A percentile compares a stretch with the other conserved stretches of the same genome.
These are phyloP conservation scores for Callocephalon fimbriatum DNA, from an alignment of 2,113 vertebrate genomes.

Conservation along the genomic window DNA sequence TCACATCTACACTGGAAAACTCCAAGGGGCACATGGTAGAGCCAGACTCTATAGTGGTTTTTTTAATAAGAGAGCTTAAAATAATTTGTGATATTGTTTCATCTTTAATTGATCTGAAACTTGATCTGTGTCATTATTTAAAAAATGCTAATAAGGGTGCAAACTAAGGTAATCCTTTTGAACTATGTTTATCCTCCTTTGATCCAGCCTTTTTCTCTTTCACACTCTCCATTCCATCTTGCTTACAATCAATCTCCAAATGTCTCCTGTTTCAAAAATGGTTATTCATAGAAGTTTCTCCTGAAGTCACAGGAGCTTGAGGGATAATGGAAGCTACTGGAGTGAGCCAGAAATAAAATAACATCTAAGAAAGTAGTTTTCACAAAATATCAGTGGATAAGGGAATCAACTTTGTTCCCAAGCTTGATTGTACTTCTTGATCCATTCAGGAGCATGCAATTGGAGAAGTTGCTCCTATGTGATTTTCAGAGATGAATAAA, in stretches of 20 bases:
- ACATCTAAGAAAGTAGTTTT: not conserved
- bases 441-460: not conserved
- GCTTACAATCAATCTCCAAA: not conserved
- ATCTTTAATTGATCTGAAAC: not conserved
- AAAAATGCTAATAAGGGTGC: not conserved
- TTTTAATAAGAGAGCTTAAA: not conserved
- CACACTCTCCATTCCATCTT: not conserved
- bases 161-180: not conserved
- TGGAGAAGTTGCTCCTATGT: not conserved
- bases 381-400: not conserved
- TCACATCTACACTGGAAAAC: not conserved
- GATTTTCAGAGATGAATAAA: not conserved
- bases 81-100: not conserved
- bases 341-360: not conserved
- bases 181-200: not conserved
- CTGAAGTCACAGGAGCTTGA: not conserved
- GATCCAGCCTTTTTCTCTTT: not conserved
- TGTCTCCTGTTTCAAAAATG: not conserved
- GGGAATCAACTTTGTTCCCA: not conserved
- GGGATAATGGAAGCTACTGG: not conserved
- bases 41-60: not conserved
- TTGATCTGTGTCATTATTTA: not conserved
- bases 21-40: not conserved
- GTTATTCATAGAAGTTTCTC: not conserved
- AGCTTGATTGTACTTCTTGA: not conserved